Evolutionary conservation across 2,797 vertebrate genomes (phyloP).

Genomic region (Clarias platycephalus): DNA sequence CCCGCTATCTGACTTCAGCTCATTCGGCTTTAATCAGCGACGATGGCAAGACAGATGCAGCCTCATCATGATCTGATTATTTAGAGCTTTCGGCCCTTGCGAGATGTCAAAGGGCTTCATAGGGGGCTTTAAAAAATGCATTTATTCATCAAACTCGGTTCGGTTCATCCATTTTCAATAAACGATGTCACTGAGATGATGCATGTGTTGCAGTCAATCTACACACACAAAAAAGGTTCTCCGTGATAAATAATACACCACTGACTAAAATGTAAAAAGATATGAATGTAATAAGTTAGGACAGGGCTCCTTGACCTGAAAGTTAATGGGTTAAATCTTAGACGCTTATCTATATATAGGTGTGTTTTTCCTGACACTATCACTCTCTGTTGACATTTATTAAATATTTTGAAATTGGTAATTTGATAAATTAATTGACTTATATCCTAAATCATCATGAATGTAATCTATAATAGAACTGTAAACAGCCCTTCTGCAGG

Average conservation of each 20-base stretch:
- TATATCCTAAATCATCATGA: not conserved
- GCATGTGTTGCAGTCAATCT: not conserved
- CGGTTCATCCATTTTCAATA: constrained; percentile 25
- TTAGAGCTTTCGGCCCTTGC: not conserved
- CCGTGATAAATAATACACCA: too few relatives aligned
- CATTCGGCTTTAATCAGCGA: constrained; percentile 46
- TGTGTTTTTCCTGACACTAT: not conserved
- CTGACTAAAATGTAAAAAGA: not conserved
- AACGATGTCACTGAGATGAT: constrained; percentile 21
- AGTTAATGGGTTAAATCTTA: not conserved
- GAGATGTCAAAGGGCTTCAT: constrained; percentile 14
- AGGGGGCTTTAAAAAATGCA: constrained; percentile 23
- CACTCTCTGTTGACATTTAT: not conserved
- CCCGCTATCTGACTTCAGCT: constrained; percentile 34
- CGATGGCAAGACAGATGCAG: constrained; percentile 30
- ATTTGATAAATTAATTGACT: not conserved
- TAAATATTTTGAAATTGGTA: not conserved
- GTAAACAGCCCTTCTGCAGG: not conserved
- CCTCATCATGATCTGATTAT: constrained; percentile 33
- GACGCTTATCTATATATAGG: not conserved
- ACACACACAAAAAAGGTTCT: not conserved
- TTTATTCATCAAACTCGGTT: constrained; percentile 19
- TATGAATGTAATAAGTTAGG: not conserved
- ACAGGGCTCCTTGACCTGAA: not conserved
- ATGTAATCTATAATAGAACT: not conserved